Percentiles rank a stretch among this genome's conserved stretches.
Conservation (phyloP, 2,113 vertebrate genomes). For the Neopipo cinnamomea region DNA sequence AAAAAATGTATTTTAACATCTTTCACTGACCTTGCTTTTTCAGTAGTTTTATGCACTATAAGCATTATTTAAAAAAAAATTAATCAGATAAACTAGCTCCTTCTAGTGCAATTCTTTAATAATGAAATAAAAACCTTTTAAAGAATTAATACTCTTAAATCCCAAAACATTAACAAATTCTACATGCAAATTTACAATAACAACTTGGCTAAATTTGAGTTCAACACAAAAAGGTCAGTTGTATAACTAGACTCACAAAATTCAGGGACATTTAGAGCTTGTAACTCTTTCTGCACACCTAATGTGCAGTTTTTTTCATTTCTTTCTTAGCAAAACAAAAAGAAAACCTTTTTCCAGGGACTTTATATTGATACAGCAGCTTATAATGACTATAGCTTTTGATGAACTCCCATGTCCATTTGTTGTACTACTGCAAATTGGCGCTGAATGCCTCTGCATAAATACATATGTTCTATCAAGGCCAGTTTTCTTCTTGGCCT, state of each 20-base stretch:
- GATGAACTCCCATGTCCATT: not conserved
- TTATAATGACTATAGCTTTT: not conserved
- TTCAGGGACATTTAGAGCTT: not conserved
- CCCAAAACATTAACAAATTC: not conserved
- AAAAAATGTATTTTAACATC: not conserved
- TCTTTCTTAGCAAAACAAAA: not conserved
- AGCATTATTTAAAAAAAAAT: not conserved
- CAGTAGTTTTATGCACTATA: not conserved
- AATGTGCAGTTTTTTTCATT: not conserved
- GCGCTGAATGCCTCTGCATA: not conserved
- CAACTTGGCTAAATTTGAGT: not conserved
- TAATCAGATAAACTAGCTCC: not conserved
- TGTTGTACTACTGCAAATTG: not conserved
- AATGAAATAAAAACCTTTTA: slow-evolving; percentile 9
- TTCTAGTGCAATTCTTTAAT: not conserved
- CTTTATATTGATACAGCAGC: not conserved
- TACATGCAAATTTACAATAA: not conserved
- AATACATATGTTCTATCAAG: not conserved
- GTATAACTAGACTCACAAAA: not conserved
- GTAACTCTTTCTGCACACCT: not conserved
- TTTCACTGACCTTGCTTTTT: not conserved
- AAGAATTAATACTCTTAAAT: slow-evolving; percentile 12
- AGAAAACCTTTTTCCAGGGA: not conserved
- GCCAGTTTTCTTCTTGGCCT: not conserved
- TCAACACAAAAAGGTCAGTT: slow-evolving; percentile 2